These are phyloP conservation scores for Drosophila serrata DNA, from an alignment of 1,140 invertebrate species.

Conservation along the genomic window DNA sequence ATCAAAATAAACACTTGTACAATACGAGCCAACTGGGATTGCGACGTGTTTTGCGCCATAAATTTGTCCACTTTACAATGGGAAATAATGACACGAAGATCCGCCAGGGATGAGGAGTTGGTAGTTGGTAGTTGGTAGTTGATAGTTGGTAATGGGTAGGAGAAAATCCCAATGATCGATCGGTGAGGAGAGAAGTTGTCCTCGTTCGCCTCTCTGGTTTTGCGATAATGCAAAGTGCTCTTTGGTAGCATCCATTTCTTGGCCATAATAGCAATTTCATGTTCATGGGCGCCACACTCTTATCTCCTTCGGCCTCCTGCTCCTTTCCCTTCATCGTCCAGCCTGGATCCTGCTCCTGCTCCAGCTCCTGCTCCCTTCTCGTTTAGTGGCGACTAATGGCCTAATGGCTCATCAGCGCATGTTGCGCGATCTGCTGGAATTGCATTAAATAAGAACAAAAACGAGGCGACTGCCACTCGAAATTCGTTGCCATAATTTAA, in stretches of 20 bases:
- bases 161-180: constrained; percentile 24
- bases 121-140: no score
- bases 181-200: background rate
- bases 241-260: constrained; percentile 33
- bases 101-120: background rate
- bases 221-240: constrained; percentile 50
- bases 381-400: constrained; percentile 73
- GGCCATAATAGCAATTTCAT: constrained; percentile 81
- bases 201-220: background rate
- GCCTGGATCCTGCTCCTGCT: constrained; percentile 22
- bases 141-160: no score
- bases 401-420: constrained; percentile 76
- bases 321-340: constrained; percentile 17
- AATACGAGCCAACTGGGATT: constrained; percentile 69
- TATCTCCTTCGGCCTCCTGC: constrained; percentile 8
- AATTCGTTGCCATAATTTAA: constrained; percentile 76
- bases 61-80: constrained; percentile 72
- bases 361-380: background rate
- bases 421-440: constrained; percentile 40
- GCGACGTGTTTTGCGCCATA: constrained; percentile 73
- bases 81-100: constrained; percentile 54
- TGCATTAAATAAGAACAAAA: constrained; percentile 47
- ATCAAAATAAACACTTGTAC: constrained; percentile 83
- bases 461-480: constrained; percentile 27
- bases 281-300: constrained; percentile 67